Evolutionary conservation across 37 sponge, comb jelly and placozoan species (phyloP).

Genomic region (Beroe forskalii): DNA sequence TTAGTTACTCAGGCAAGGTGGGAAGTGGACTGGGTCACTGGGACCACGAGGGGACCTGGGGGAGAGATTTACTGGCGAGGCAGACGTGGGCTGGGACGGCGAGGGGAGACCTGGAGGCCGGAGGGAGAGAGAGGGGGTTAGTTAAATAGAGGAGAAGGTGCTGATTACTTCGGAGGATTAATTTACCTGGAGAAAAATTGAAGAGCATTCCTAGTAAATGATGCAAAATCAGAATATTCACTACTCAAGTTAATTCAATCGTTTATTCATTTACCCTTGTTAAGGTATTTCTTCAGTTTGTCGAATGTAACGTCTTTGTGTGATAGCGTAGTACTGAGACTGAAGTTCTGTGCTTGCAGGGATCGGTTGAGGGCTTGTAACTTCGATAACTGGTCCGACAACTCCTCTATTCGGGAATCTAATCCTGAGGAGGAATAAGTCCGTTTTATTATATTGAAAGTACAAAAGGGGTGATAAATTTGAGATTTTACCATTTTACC

Average conservation of each 20-base stretch:
- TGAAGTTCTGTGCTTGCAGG: slow-evolving; percentile 63
- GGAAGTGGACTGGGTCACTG: neutral
- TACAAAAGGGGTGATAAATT: no score
- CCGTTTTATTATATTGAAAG: no score
- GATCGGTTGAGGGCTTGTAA: slow-evolving; percentile 49
- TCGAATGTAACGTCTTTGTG: slow-evolving; percentile 58
- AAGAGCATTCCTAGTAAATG: no score
- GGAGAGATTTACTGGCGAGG: no score
- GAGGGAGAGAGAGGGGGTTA: neutral
- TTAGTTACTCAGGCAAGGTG: neutral
- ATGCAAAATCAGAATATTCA: no score
- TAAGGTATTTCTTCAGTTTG: slow-evolving; percentile 57
- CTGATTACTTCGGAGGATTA: no score
- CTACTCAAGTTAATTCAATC: no score
- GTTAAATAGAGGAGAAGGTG: neutral
- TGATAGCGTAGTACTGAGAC: slow-evolving; percentile 24
- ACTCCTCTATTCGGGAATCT: slow-evolving; percentile 23
- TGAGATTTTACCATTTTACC: no score
- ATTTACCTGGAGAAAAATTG: no score
- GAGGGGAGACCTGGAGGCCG: neutral
- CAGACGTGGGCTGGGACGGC: neutral
- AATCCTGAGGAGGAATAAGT: slow-evolving; percentile 37
- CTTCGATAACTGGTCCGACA: slow-evolving; percentile 10
- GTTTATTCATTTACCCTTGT: slow-evolving; percentile 1
- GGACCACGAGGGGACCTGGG: no score